Evolutionary conservation across 1,140 invertebrate genomes (phyloP).

Genomic region (Drosophila equinoxialis): DNA sequence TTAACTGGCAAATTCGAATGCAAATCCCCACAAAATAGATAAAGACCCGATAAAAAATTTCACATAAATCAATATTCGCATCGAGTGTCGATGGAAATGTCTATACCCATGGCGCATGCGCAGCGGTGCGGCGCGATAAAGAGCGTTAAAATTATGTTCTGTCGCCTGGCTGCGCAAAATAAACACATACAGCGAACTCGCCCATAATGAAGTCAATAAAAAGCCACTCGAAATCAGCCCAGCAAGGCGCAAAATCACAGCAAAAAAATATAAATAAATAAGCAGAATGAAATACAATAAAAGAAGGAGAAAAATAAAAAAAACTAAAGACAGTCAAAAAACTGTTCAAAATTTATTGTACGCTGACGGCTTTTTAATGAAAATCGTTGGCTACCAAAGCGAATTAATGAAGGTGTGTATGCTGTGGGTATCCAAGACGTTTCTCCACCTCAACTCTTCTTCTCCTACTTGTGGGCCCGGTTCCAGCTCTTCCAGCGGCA

Average conservation of each 20-base stretch:
- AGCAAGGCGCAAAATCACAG: constrained; percentile 55
- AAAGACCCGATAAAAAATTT: constrained; percentile 20
- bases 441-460: not conserved
- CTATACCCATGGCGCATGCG: constrained; percentile 55
- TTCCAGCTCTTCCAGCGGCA: constrained; percentile 36
- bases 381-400: constrained; percentile 77
- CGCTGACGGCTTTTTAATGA: constrained; percentile 81
- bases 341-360: constrained; percentile 74
- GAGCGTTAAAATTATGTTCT: constrained; percentile 79
- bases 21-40: constrained; percentile 12
- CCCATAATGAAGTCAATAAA: constrained; percentile 73
- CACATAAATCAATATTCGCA: constrained; percentile 72
- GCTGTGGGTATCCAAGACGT: constrained; percentile 47
- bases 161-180: constrained; percentile 70
- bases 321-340: constrained; percentile 33
- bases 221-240: constrained; percentile 62
- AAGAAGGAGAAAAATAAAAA: constrained; percentile 41
- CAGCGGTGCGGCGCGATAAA: constrained; percentile 70
- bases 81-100: constrained; percentile 34
- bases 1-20: constrained; percentile 20
- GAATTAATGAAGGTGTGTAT: constrained; percentile 76
- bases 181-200: constrained; percentile 69
- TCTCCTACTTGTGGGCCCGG: not conserved
- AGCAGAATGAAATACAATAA: constrained; percentile 16
- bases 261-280: constrained; percentile 43